Conservation (phyloP, 2,113 vertebrate genomes). For the Alces alces region DNA sequence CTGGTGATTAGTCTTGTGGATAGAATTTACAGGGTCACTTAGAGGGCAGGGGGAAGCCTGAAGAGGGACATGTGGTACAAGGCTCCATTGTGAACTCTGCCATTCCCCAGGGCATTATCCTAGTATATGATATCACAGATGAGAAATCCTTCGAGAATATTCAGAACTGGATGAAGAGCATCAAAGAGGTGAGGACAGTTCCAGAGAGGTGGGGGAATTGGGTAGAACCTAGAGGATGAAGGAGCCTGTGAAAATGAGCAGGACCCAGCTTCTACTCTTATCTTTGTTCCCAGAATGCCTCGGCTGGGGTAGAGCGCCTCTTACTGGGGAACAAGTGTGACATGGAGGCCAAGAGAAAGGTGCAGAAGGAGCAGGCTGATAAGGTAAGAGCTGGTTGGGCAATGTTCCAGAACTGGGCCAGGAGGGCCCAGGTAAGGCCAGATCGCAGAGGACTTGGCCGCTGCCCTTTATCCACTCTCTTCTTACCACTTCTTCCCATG, state of each 20-base stretch:
- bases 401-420: not conserved
- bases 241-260: not conserved
- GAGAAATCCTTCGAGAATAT: slow-evolving; percentile 96
- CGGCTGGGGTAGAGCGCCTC: slow-evolving; percentile 89
- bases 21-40: not conserved
- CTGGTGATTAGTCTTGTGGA: not conserved
- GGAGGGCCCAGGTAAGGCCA: not conserved
- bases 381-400: slow-evolving; percentile 79
- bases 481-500: not conserved
- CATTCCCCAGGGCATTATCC: slow-evolving; percentile 88
- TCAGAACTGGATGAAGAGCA: slow-evolving; percentile 98
- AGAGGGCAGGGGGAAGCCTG: not conserved
- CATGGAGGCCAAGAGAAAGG: slow-evolving; percentile 90
- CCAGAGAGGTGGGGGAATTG: not conserved
- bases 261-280: not conserved
- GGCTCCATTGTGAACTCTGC: not conserved
- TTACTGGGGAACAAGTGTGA: slow-evolving; percentile 95
- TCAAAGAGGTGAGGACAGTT: slow-evolving; percentile 79
- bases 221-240: not conserved
- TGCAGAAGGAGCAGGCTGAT: slow-evolving; percentile 87
- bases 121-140: slow-evolving; percentile 96
- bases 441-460: not conserved
- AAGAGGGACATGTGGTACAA: not conserved
- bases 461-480: not conserved
- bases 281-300: slow-evolving; percentile 86